Percentiles rank a stretch among this genome's conserved stretches.
Conservation (phyloP, 2,888 invertebrate genomes). For the Pseudolycoriella hygida region DNA sequence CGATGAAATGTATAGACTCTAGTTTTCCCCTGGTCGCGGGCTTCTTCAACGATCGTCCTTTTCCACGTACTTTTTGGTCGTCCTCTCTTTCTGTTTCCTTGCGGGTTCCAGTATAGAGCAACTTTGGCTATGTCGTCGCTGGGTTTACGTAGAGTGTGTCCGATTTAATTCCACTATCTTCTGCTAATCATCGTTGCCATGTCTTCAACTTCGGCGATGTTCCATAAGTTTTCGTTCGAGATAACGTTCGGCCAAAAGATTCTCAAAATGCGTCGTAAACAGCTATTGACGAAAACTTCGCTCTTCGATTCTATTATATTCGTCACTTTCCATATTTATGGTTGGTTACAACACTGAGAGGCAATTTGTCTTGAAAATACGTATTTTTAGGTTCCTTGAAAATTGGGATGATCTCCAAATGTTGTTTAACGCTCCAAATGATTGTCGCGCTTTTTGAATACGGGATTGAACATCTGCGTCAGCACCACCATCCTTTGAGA, state of each 20-base stretch:
- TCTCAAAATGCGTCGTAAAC: not conserved
- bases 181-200: not conserved
- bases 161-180: not conserved
- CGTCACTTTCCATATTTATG: not conserved
- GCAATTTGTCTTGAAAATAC: not conserved
- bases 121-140: not conserved
- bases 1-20: too few relatives aligned
- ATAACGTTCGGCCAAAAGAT: not conserved
- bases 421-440: conserved; percentile 1
- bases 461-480: not conserved
- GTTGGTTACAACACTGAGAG: not conserved
- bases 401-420: not conserved
- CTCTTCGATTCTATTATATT: not conserved
- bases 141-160: not conserved
- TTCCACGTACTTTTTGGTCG: not conserved
- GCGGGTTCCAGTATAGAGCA: not conserved
- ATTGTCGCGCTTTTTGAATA: not conserved
- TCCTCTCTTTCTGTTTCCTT: not conserved
- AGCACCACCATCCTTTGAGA: not conserved
- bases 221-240: not conserved
- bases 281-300: not conserved
- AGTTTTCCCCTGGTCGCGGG: not conserved
- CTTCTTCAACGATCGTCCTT: not conserved
- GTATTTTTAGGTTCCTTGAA: not conserved
- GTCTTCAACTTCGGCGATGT: not conserved